Evolutionary conservation across 2,797 vertebrate species (phyloP).

Genomic region (Sternotherus odoratus): DNA sequence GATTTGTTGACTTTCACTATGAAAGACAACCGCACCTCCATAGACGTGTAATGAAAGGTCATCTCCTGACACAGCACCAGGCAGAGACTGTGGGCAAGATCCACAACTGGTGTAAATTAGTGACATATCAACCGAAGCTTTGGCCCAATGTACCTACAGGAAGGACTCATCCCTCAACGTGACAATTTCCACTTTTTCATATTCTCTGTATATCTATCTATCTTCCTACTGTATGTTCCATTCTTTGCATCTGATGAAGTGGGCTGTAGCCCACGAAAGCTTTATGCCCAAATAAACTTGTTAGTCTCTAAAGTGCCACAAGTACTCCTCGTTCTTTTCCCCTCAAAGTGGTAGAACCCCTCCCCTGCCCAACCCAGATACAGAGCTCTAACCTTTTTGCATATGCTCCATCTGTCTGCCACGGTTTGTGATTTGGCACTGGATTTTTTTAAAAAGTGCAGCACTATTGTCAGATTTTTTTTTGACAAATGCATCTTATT

Average conservation of each 20-base stretch:
- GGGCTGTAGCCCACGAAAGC: too few relatives aligned
- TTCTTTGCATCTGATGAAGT: too few relatives aligned
- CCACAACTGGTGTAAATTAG: not conserved
- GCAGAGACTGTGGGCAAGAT: conserved; percentile 34
- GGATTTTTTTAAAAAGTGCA: conserved; percentile 17
- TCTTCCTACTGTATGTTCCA: too few relatives aligned
- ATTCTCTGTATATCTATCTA: too few relatives aligned
- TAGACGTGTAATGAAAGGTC: conserved; percentile 26
- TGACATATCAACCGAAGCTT: not conserved
- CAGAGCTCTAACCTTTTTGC: not conserved
- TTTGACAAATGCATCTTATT: not conserved
- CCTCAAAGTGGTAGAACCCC: not conserved
- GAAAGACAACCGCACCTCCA: conserved; percentile 8
- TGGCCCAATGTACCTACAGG: not conserved
- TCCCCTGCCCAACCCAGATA: not conserved
- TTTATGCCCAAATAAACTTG: too few relatives aligned
- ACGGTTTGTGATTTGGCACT: not conserved
- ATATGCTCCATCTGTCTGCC: accelerated
- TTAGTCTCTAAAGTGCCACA: too few relatives aligned
- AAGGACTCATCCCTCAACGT: accelerated
- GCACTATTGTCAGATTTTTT: not conserved
- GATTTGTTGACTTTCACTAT: not conserved
- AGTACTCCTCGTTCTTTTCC: too few relatives aligned
- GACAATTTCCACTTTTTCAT: not conserved
- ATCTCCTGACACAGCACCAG: conserved; percentile 36